These are phyloP conservation scores for Coronaproctus castanopsis DNA, from an alignment of 2,888 invertebrate species.

Conservation along the genomic window DNA sequence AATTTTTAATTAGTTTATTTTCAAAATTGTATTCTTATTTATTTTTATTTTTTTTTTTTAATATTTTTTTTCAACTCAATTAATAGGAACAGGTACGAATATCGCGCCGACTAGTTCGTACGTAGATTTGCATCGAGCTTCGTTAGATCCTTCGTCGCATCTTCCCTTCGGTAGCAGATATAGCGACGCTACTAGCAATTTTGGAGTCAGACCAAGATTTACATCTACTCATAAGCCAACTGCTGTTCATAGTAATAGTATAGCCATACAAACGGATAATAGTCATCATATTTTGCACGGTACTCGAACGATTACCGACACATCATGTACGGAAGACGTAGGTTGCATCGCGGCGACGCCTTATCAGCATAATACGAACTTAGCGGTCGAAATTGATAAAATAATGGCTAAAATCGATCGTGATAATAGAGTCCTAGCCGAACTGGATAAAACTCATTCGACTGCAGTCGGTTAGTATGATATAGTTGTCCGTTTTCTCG, in stretches of 20 bases:
- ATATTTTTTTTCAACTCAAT: no score
- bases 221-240: background rate
- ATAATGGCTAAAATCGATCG: constrained; percentile 92
- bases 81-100: no score
- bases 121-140: constrained; percentile 15
- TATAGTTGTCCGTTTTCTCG: no score
- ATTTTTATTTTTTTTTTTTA: constrained; percentile 8
- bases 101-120: constrained; percentile 14
- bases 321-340: background rate
- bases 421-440: constrained; percentile 66
- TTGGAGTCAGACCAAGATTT: background rate
- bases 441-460: constrained; percentile 64
- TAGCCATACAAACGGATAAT: background rate
- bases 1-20: background rate
- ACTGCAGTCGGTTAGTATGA: constrained; percentile 29
- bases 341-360: constrained; percentile 25
- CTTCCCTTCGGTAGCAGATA: background rate
- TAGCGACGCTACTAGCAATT: background rate
- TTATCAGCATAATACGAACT: constrained; percentile 21
- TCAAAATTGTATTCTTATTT: background rate
- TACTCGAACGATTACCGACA: background rate
- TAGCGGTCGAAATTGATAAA: constrained; percentile 56
- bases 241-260: background rate
- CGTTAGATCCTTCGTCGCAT: constrained; percentile 10
- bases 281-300: background rate